phyloP scores from a whole-genome alignment of 30 jellyfish, hydroid and myxozoan genomes.

The Catostylus mosaicus region DNA sequence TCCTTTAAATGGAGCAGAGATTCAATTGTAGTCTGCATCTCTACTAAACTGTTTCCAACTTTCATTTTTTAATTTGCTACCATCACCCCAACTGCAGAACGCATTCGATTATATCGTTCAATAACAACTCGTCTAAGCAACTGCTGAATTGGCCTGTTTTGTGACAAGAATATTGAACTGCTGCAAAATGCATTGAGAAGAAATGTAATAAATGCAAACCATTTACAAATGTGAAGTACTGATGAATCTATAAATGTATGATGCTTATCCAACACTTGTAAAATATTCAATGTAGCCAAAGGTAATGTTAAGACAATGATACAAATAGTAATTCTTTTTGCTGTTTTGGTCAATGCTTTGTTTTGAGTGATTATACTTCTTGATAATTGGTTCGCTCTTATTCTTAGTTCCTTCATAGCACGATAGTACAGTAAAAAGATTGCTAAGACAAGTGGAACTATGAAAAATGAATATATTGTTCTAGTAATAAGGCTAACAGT shows the following conservation, averaged over 20 bases:
- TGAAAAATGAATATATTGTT: background rate
- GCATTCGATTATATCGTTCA: too few relatives aligned
- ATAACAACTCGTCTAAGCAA: too few relatives aligned
- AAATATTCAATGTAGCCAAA: background rate
- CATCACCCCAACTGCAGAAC: too few relatives aligned
- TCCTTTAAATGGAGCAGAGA: too few relatives aligned
- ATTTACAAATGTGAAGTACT: background rate
- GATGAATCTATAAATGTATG: background rate
- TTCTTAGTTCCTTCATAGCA: background rate
- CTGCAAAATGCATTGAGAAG: too few relatives aligned
- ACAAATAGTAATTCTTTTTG: background rate
- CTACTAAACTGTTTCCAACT: too few relatives aligned
- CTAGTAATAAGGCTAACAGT: background rate
- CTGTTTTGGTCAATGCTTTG: conserved; percentile 4
- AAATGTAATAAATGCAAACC: background rate
- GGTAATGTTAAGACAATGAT: background rate
- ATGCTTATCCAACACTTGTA: background rate
- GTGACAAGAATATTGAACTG: too few relatives aligned
- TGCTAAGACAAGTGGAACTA: background rate
- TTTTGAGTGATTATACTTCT: background rate
- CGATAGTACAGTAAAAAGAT: background rate
- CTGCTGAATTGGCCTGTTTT: too few relatives aligned
- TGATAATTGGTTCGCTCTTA: background rate
- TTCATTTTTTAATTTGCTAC: too few relatives aligned
- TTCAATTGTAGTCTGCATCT: too few relatives aligned